phyloP scores from a whole-genome alignment of 2,888 invertebrate genomes.

The Gymnoscelis rufifasciata region DNA sequence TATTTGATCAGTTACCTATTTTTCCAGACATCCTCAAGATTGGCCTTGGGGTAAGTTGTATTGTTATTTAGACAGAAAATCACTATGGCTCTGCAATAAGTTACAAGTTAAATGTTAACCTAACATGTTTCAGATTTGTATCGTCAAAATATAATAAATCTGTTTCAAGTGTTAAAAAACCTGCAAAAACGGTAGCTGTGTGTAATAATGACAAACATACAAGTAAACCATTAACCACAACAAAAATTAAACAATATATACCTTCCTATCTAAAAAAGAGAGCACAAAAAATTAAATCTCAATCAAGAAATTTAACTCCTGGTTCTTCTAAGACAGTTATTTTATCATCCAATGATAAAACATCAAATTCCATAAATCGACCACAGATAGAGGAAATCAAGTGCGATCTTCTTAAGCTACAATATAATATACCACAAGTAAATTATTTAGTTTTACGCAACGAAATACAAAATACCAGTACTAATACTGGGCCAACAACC shows the following conservation, averaged over 20 bases:
- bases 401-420: conserved; percentile 44
- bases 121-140: conserved; percentile 37
- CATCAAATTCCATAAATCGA: conserved; percentile 21
- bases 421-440: conserved; percentile 33
- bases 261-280: conserved; percentile 42
- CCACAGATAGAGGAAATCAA: conserved; percentile 39
- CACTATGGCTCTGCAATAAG: conserved; percentile 14
- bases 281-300: conserved; percentile 6
- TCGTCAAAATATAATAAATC: conserved; percentile 39
- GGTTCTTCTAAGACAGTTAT: conserved; percentile 20
- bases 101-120: conserved; percentile 6
- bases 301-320: conserved; percentile 29
- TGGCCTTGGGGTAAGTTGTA: conserved; percentile 40
- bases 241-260: conserved; percentile 37
- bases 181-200: conserved; percentile 20
- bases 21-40: conserved; percentile 51
- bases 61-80: conserved; percentile 9
- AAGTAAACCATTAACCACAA: conserved; percentile 6
- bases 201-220: conserved; percentile 32
- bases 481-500: conserved; percentile 29
- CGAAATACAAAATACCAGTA: conserved; percentile 41
- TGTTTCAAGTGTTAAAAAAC: conserved; percentile 31
- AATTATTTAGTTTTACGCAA: conserved; percentile 52
- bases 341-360: conserved; percentile 20
- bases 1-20: background rate